Percentiles rank a stretch among this genome's conserved stretches.
Conservation (phyloP, 2,113 vertebrate species). For the Thymallus thymallus region DNA sequence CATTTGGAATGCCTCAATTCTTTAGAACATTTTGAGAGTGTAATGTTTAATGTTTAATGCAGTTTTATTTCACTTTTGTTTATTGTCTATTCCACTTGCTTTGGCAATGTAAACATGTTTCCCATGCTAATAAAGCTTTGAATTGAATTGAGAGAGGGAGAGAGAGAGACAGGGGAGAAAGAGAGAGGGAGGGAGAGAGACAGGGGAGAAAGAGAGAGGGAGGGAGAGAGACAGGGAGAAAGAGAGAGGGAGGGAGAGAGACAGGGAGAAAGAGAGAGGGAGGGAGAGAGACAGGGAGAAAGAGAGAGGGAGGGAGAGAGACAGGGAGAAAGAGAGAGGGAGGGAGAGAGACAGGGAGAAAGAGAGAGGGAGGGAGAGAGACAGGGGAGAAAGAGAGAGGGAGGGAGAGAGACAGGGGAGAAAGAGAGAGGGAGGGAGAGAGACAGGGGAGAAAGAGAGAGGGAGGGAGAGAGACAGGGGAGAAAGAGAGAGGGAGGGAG, state of each 20-base stretch:
- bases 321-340: not conserved
- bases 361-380: not conserved
- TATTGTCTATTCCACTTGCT: too few species aligned
- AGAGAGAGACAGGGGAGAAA: too few species aligned
- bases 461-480: not conserved
- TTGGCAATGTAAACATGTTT: too few species aligned
- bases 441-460: too few species aligned
- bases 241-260: not conserved
- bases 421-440: not conserved
- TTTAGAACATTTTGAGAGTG: too few species aligned
- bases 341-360: too few species aligned
- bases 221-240: too few species aligned
- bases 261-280: not conserved
- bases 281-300: too few species aligned
- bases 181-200: not conserved
- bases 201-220: not conserved
- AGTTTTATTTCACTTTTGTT: too few species aligned
- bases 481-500: not conserved
- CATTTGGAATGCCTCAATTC: too few species aligned
- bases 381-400: not conserved
- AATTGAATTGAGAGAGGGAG: not conserved
- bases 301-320: not conserved
- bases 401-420: constrained; percentile 10
- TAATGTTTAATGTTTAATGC: too few species aligned
- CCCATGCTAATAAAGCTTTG: too few species aligned